Conservation (phyloP, 2,888 invertebrate genomes). For the Neria commutata region DNA sequence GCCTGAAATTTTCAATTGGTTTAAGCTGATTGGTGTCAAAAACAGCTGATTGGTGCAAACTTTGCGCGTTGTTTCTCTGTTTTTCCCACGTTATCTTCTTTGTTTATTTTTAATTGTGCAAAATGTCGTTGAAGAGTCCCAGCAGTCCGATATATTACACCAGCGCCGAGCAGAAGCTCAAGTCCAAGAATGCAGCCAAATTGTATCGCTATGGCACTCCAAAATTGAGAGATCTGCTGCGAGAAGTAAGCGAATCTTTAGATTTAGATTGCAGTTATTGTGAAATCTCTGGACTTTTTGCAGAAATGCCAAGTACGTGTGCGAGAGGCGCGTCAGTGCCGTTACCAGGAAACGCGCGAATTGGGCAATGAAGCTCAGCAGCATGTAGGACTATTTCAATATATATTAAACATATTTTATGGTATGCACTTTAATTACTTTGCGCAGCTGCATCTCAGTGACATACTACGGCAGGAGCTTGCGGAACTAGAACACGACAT, state of each 20-base stretch:
- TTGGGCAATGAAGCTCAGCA: slow-evolving; percentile 15
- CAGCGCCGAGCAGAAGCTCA: slow-evolving; percentile 51
- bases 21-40: neutral
- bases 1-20: no score
- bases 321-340: slow-evolving; percentile 44
- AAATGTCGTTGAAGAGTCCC: slow-evolving; percentile 38
- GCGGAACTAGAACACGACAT: slow-evolving; percentile 52
- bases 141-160: slow-evolving; percentile 43
- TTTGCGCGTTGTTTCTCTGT: no score
- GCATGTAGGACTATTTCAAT: no score
- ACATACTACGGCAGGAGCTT: slow-evolving; percentile 51
- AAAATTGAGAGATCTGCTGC: slow-evolving; percentile 51
- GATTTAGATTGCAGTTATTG: no score
- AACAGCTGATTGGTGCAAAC: neutral
- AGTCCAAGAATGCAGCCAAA: slow-evolving; percentile 49
- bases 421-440: no score
- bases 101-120: no score
- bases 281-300: no score
- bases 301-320: slow-evolving; percentile 57
- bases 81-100: no score
- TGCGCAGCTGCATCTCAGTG: slow-evolving; percentile 39
- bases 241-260: slow-evolving; percentile 50
- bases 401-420: no score
- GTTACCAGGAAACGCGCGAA: slow-evolving; percentile 39
- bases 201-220: slow-evolving; percentile 48